Conservation (phyloP, 30 jellyfish, hydroid and myxozoan genomes). For the Hydra vulgaris region DNA sequence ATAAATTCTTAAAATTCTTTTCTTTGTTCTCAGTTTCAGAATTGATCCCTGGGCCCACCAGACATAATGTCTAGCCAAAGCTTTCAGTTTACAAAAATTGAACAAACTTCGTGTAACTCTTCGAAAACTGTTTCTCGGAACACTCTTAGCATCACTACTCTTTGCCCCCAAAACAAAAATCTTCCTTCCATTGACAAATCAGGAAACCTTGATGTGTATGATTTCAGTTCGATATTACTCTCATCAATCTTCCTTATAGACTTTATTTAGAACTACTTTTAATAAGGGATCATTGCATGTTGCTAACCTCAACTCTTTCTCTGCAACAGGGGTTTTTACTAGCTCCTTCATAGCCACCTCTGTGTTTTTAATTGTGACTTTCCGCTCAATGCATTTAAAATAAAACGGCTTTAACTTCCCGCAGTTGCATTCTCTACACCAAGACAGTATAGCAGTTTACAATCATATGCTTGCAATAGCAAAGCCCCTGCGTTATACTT, state of each 20-base stretch:
- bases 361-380: not conserved
- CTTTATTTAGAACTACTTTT: constrained; percentile 9
- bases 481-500: constrained; percentile 55
- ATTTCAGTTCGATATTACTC: too few species aligned
- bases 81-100: too few species aligned
- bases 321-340: constrained; percentile 34
- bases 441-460: constrained; percentile 2
- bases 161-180: constrained; percentile 12
- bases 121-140: too few species aligned
- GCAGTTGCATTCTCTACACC: constrained; percentile 31
- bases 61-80: too few species aligned
- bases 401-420: constrained; percentile 31
- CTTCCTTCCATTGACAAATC: constrained; percentile 18
- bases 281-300: constrained; percentile 34
- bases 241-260: too few species aligned
- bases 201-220: not conserved
- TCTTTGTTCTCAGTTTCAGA: too few species aligned
- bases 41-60: too few species aligned
- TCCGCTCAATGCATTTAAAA: constrained; percentile 15
- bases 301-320: not conserved
- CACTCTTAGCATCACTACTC: too few species aligned
- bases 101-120: too few species aligned
- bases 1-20: too few species aligned
- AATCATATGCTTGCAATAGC: constrained; percentile 8
- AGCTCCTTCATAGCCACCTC: constrained; percentile 13